Base-by-base conservation (phyloP, 2,113 vertebrate genomes). In the Varanus salvator region DNA sequence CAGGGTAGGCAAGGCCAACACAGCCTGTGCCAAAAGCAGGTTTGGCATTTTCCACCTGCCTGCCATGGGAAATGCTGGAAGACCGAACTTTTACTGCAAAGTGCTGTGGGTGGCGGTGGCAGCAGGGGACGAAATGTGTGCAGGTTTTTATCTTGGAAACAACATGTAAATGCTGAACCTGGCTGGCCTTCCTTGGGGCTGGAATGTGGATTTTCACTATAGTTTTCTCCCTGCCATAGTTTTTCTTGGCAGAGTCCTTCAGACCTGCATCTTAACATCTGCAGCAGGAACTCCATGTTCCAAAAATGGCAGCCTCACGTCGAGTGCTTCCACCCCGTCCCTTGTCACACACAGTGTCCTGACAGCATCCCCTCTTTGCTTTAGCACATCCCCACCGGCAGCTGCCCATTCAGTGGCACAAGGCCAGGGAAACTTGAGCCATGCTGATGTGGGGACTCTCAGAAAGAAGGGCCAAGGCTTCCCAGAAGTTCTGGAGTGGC, bases 11-110 rank as follows among this genome's bases (percentile, higher is more conserved):
- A 6, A 0, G 9, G n/a, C 0, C 0, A 1, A 57, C 3, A 34
- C 48, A 38, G 64, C 48, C 27, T 4, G 71, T 0, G 19, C 89
- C 84, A 50, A 54, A 83, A 72, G 31, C 88, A 89, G 17, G 69
- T 71, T 72, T 87, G 85, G 85, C 71, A 7, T 11, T 27, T 54
- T 85, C 64, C 64, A 80, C 82, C 83, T 90, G 88, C 83, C 75
- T 60, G 57, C 21, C 52, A 38, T 60, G 0, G 93, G 92, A 90
- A 71, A 0, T 0, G 48, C 3, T 1, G 6, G 1, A 0, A 25
- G 77, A 84, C 4, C 90, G 27, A 60, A 82, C 57, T 29, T 92
- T 23, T 76, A 78, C 27, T 83, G 9, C 44, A 54, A 4, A 57
- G 27, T 31, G 57, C 60, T 64, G 27, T 8, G 15, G 8, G 57